phyloP scores from a whole-genome alignment of 2,888 invertebrate genomes.

The Toxonevra muliebris region DNA sequence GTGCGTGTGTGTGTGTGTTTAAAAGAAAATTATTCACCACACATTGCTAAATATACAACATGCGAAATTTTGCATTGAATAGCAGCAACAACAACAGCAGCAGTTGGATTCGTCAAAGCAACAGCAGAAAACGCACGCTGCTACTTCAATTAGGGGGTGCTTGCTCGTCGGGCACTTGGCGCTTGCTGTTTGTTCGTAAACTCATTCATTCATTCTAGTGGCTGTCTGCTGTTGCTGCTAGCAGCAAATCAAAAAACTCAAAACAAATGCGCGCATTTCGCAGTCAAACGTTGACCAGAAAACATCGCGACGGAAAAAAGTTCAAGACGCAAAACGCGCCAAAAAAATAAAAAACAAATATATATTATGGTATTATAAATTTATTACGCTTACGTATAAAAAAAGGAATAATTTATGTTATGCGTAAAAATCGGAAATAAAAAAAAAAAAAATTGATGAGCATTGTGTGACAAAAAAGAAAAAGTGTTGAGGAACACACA shows the following conservation, averaged over 20 bases:
- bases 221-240: background rate
- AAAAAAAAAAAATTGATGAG: background rate
- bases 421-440: too few species aligned
- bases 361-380: too few species aligned
- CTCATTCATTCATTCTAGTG: too few species aligned
- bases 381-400: too few species aligned
- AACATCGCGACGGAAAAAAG: conserved; percentile 26
- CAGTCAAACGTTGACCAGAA: conserved; percentile 33
- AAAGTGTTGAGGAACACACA: background rate
- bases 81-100: too few species aligned
- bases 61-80: too few species aligned
- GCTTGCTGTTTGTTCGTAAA: background rate
- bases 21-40: too few species aligned
- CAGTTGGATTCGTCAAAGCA: background rate
- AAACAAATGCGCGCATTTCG: conserved; percentile 36
- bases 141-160: background rate
- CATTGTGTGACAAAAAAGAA: conserved; percentile 10
- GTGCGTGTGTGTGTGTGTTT: too few species aligned
- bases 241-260: background rate
- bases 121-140: background rate
- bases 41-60: too few species aligned
- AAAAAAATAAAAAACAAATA: background rate
- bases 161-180: background rate
- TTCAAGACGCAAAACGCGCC: conserved; percentile 16
- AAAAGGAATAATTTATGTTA: too few species aligned